Conservation (phyloP, 2,797 vertebrate genomes). For the Tamandua tetradactyla region DNA sequence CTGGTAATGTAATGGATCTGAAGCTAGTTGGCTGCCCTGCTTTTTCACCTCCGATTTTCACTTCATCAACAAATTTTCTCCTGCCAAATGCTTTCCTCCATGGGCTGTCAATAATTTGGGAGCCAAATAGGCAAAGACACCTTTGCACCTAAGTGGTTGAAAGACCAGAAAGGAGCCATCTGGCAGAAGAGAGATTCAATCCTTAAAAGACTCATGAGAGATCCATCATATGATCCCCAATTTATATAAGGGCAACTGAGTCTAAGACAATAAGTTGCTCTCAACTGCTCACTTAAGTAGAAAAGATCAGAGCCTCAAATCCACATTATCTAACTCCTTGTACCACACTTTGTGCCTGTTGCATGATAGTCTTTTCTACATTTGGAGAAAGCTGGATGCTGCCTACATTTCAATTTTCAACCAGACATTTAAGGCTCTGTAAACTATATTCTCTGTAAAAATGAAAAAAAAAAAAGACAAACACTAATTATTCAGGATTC, state of each 20-base stretch:
- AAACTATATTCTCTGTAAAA: background rate
- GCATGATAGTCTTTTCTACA: background rate
- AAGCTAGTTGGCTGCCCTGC: conserved; percentile 50
- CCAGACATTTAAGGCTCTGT: background rate
- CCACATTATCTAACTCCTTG: background rate
- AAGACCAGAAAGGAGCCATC: background rate
- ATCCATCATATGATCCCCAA: background rate
- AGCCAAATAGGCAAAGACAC: background rate
- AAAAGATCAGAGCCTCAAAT: background rate
- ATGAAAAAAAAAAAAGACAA: background rate
- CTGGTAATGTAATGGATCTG: background rate
- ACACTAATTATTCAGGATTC: background rate
- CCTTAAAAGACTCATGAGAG: background rate
- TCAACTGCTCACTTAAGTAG: background rate
- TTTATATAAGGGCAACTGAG: conserved; percentile 38
- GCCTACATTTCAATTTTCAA: conserved; percentile 3
- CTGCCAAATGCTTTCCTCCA: conserved; percentile 5
- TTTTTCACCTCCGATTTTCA: conserved; percentile 59
- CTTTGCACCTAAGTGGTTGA: background rate
- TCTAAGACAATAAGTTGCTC: background rate
- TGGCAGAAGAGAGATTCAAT: background rate
- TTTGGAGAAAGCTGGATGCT: background rate
- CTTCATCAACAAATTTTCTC: conserved; percentile 42
- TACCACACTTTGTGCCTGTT: background rate
- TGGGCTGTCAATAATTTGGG: conserved; percentile 13